Base-by-base conservation (phyloP, 2,888 invertebrate species). In the Strigamia transsilvanica region DNA sequence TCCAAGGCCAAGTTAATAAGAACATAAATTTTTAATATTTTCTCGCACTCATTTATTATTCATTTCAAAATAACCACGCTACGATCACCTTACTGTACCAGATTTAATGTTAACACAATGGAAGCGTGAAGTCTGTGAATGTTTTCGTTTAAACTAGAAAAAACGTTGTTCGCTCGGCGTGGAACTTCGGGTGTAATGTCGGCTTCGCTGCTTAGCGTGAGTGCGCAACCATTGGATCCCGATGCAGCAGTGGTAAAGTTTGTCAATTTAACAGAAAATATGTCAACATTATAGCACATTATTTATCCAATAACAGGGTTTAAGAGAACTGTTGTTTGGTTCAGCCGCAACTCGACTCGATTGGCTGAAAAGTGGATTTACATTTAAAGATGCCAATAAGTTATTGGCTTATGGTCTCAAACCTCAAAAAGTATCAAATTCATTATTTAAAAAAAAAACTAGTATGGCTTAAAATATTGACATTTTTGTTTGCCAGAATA, bases 261-360 rank as follows among this genome's bases (percentile, higher is more conserved):
- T 27, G 4, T 51, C 51, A 51, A 12, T 32, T 66, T 66, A 18
- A 21, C 10, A 27, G 12, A 27, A 6, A 32, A 12, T 73, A 27
- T 4, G 23, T 61, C 21, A 61, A 32, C 13, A 9, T 32, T 10
- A 5, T 5, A 5, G 32, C 27, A 2, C 12, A 73, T 15, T 73
- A 5, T 79, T 79, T 38, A 38, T 38, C 4, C 41, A 10, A 23
- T 79, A 21, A 41, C 18, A 79, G 79, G 15, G n/a, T 41, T 41
- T 79, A 23, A 38, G 79, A 80, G 80, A 80, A 15, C 2, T 80
- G 41, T 13, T 80, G n/a, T 80, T 80, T 80, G 80, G 80, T 0
- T 23, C 46, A 7, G 1, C 51, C 0, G 46, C 56, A 2, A 51
- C 51, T 18, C 51, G 56, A 13, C 21, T n/a, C 32, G 80, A 80